Evolutionary conservation across 2,113 vertebrate genomes (phyloP).

Genomic region (Circaetus gallicus): DNA sequence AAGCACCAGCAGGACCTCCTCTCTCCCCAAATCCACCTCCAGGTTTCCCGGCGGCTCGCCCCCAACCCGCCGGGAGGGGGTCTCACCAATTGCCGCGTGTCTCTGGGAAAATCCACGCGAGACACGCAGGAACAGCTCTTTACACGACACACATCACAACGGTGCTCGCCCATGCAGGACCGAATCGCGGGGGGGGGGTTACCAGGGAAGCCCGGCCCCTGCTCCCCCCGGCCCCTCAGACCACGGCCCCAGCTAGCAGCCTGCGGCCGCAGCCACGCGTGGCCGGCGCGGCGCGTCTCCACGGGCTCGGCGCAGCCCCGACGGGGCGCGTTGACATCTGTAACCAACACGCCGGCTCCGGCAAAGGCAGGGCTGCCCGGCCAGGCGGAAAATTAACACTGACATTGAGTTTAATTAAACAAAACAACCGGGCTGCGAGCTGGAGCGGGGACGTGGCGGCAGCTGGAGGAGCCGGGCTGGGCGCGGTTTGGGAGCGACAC

Average conservation of each 20-base stretch:
- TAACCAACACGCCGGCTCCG: too few species aligned
- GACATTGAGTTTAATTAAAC: neutral
- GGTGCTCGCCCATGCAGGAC: neutral
- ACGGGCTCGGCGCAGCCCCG: neutral
- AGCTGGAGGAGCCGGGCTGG: conserved; percentile 16
- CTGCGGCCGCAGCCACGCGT: neutral
- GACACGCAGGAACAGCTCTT: neutral
- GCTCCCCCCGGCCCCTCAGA: neutral
- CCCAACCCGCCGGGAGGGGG: fast-evolving
- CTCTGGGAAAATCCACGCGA: neutral
- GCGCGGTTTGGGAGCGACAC: neutral
- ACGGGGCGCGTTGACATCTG: too few species aligned
- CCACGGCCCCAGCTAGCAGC: too few species aligned
- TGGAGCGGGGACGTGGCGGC: conserved; percentile 23
- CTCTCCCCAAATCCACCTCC: neutral
- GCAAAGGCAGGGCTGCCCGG: too few species aligned
- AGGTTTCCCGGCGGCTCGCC: fast-evolving
- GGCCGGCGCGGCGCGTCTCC: neutral
- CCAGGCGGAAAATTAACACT: too few species aligned
- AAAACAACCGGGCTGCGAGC: conserved; percentile 58
- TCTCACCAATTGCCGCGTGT: neutral
- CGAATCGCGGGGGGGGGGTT: neutral
- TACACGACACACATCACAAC: fast-evolving
- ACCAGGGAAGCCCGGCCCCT: neutral
- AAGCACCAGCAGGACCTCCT: neutral